Percentiles rank a stretch among this genome's conserved stretches.
phyloP scores from a whole-genome alignment of 2,888 invertebrate genomes.

The Linnaemya tessellans region DNA sequence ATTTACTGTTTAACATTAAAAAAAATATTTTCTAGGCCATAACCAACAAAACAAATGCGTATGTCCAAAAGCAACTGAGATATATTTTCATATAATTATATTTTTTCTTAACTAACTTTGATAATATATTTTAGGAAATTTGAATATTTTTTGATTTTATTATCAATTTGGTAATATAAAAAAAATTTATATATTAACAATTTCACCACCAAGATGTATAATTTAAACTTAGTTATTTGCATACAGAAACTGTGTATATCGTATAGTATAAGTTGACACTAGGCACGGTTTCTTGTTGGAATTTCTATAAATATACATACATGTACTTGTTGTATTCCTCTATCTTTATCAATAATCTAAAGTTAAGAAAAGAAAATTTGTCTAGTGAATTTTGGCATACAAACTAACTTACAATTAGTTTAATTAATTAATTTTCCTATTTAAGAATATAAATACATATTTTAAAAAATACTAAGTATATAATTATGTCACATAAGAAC shows the following conservation, averaged over 20 bases:
- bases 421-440: constrained; percentile 56
- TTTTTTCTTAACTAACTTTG: constrained; percentile 26
- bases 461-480: constrained; percentile 41
- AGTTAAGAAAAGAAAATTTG: too few species aligned
- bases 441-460: constrained; percentile 35
- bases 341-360: too few species aligned
- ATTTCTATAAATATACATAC: too few species aligned
- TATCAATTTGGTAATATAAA: constrained; percentile 3
- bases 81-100: constrained; percentile 21
- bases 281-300: too few species aligned
- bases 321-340: too few species aligned
- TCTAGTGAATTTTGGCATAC: background rate
- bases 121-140: constrained; percentile 34
- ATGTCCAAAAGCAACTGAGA: constrained; percentile 12
- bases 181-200: background rate
- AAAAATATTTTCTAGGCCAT: background rate
- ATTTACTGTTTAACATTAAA: constrained; percentile 52
- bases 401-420: constrained; percentile 52
- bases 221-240: constrained; percentile 23
- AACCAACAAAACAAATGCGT: constrained; percentile 1
- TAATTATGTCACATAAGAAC: constrained; percentile 62
- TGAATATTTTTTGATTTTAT: background rate
- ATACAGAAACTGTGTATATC: constrained; percentile 27
- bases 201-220: constrained; percentile 20
- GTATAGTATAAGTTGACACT: background rate